Evolutionary conservation across 2,797 vertebrate genomes (phyloP).

Genomic region (Parotocinclus haroldoi): DNA sequence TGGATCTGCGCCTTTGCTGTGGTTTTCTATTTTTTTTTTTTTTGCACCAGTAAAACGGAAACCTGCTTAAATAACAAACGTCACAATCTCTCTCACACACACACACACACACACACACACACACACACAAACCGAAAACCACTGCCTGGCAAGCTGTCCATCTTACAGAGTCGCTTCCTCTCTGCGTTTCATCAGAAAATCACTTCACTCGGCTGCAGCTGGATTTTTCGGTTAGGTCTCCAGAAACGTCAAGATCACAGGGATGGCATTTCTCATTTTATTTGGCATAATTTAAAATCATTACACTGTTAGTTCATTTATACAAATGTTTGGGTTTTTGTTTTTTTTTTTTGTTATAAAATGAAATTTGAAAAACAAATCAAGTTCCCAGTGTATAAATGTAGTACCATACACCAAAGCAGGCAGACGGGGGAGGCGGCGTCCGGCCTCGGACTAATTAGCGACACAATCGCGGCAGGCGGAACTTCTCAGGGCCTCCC

Average conservation of each 20-base stretch:
- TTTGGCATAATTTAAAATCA: conserved; percentile 83
- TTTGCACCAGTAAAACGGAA: conserved; percentile 40
- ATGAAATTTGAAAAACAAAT: conserved; percentile 46
- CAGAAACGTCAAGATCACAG: not conserved
- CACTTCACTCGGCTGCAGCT: too few species aligned
- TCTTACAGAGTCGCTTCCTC: too few species aligned
- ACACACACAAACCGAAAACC: not conserved
- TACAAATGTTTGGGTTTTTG: conserved; percentile 78
- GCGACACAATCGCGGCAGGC: too few species aligned
- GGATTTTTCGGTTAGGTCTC: too few species aligned
- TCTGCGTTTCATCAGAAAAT: too few species aligned
- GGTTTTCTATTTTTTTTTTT: too few species aligned
- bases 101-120: not conserved
- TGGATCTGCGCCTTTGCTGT: conserved; percentile 29
- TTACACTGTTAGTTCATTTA: conserved; percentile 83
- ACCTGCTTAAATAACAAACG: conserved; percentile 31
- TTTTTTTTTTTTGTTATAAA: conserved; percentile 15
- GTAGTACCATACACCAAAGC: conserved; percentile 72
- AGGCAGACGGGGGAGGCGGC: conserved; percentile 9
- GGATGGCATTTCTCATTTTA: conserved; percentile 58
- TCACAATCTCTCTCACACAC: not conserved
- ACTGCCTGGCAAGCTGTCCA: too few species aligned
- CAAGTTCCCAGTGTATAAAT: conserved; percentile 89
- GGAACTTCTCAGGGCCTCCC: too few species aligned
- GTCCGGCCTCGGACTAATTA: not conserved